A percentile compares a stretch with the other conserved stretches of the same genome.
Evolutionary conservation across 2,797 vertebrate species (phyloP).

Genomic region (Molothrus ater): DNA sequence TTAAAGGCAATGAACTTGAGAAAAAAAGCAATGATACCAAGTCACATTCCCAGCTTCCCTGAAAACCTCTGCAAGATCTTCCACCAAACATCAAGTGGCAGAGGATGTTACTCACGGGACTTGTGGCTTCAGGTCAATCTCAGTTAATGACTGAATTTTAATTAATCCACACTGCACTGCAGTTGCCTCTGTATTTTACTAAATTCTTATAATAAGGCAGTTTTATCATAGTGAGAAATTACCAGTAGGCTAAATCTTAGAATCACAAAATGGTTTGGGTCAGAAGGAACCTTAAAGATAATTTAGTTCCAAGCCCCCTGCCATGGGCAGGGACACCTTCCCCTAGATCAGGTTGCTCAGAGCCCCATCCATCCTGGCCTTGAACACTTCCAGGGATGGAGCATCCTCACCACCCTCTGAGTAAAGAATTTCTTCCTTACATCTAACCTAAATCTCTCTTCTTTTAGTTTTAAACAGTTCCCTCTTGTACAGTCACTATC

Average conservation of each 20-base stretch:
- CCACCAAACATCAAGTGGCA: neutral
- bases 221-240: neutral
- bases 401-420: neutral
- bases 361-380: neutral
- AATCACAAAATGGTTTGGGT: neutral
- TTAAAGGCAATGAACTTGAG: neutral
- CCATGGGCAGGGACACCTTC: neutral
- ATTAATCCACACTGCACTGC: neutral
- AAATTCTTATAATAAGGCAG: neutral
- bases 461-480: neutral
- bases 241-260: neutral
- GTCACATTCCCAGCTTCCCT: neutral
- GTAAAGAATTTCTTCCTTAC: neutral
- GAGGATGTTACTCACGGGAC: neutral
- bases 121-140: neutral
- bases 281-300: neutral
- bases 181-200: neutral
- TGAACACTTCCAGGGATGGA: neutral
- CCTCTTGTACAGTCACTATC: neutral
- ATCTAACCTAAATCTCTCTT: neutral
- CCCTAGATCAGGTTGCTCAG: neutral
- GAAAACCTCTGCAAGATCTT: neutral
- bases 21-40: neutral
- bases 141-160: neutral
- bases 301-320: neutral